phyloP scores from a whole-genome alignment of 2,797 vertebrate species.

The Siniperca obscura region DNA sequence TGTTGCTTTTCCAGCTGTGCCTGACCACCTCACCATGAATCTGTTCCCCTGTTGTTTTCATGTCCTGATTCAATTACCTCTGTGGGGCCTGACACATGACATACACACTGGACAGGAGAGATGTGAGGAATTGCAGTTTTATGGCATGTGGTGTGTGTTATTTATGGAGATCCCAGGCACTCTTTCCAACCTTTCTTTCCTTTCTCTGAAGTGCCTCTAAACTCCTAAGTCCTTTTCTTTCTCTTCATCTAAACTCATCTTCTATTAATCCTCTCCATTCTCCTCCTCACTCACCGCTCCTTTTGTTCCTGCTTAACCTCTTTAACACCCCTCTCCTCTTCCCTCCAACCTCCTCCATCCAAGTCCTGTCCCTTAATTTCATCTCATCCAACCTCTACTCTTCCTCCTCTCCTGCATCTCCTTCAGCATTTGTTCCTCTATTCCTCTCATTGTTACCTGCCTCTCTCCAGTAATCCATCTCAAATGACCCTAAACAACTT shows the following conservation, averaged over 20 bases:
- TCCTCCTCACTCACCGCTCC: conserved; percentile 48
- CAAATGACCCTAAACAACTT: conserved; percentile 70
- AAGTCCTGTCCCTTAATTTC: conserved; percentile 46
- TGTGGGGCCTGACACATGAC: conserved; percentile 64
- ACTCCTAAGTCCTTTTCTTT: conserved; percentile 40
- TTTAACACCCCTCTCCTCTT: conserved; percentile 48
- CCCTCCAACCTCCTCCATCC: conserved; percentile 35
- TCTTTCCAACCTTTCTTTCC: conserved; percentile 44
- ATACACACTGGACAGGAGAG: conserved; percentile 38
- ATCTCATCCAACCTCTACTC: conserved; percentile 56
- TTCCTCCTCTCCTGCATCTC: conserved; percentile 56
- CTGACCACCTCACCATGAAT: conserved; percentile 53
- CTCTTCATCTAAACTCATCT: conserved; percentile 47
- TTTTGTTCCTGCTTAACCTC: conserved; percentile 69
- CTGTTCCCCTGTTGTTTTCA: conserved; percentile 73
- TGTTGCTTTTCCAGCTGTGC: conserved; percentile 84
- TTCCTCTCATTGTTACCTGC: conserved; percentile 62
- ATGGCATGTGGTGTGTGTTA: conserved; percentile 69
- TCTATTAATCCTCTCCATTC: conserved; percentile 63
- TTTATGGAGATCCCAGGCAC: conserved; percentile 68
- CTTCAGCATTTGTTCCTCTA: conserved; percentile 54
- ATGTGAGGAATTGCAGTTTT: conserved; percentile 48
- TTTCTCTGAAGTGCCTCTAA: conserved; percentile 42
- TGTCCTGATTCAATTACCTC: conserved; percentile 78
- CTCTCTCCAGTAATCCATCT: conserved; percentile 64